Base-by-base conservation (phyloP, 1,140 invertebrate genomes). In the Rhyzopertha dominica region DNA sequence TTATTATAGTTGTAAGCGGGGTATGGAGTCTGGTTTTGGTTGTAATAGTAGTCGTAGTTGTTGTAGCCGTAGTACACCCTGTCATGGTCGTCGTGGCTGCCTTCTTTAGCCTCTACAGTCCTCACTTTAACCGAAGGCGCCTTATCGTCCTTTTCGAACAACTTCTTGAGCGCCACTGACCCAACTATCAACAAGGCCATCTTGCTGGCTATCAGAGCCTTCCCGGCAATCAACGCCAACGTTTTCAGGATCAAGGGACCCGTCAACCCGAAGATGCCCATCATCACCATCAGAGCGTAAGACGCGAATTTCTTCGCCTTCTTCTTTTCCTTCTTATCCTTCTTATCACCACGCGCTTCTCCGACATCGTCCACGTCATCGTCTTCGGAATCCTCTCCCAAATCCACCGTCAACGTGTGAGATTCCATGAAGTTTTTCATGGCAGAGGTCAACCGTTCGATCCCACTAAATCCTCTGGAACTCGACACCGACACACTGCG, bases 171-270 rank as follows among this genome's bases (percentile, higher is more conserved):
- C 17, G 77, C 79, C 46, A 82, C 79, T 24, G 81, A 79, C 25
- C 79, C 77, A 32, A 80, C 77, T 44, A 83, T 81, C 31, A 80
- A 79, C 24, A 83, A 61, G 0, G 80, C 80, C 28, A 81, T 74
- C 57, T 83, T 83, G 62, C 78, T 80, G 46, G 80, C 78, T 35
- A 83, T 74, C 17, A 82, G 62, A 2, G 80, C 78, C 63, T 83
- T 81, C 14, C 77, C 79, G 12, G 80, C 79, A 40, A 82, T 78
- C 4, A 79, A 70, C 24, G 77, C 79, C 44, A 82, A 61, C 4
- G 76, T 76, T 67, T 81, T 81, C 43, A 81, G 63, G 3, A 72
- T 66, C 39, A 75, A 35, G 0, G 73, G 72, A 13, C 69, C 72
- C 19, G 78, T 78, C 49, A 82, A 74, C 47, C 77, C 78, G 60